Evolutionary conservation across 2,113 vertebrate genomes (phyloP).

Genomic region (Litocranius walleri): DNA sequence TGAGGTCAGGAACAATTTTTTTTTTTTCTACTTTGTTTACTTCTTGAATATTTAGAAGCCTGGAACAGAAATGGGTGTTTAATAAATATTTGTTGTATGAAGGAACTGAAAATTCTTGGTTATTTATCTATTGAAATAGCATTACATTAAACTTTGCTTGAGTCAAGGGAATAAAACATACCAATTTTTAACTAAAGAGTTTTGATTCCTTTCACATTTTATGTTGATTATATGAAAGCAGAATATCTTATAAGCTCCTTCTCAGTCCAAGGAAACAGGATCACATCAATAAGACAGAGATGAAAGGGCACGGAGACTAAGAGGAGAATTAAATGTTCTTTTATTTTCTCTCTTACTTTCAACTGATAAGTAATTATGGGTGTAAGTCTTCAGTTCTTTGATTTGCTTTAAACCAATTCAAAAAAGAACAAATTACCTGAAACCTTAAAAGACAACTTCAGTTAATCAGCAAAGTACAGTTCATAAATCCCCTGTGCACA

Average conservation of each 20-base stretch:
- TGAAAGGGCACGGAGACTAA: conserved; percentile 24
- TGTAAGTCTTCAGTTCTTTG: conserved; percentile 46
- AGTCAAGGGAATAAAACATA: conserved; percentile 25
- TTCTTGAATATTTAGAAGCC: neutral
- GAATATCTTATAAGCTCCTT: conserved; percentile 38
- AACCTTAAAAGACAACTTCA: conserved; percentile 6
- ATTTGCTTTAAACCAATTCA: conserved; percentile 52
- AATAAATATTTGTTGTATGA: neutral
- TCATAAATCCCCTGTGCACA: neutral
- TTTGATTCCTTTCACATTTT: conserved; percentile 41
- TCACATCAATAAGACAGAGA: conserved; percentile 26
- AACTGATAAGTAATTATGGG: conserved; percentile 53
- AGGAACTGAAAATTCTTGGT: neutral
- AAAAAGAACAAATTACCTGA: conserved; percentile 47
- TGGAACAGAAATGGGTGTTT: neutral
- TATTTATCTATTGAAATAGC: conserved; percentile 23
- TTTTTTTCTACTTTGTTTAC: neutral
- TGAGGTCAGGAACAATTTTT: neutral
- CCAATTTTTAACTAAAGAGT: conserved; percentile 22
- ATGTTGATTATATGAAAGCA: conserved; percentile 46
- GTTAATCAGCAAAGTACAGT: conserved; percentile 12
- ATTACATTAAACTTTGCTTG: conserved; percentile 26
- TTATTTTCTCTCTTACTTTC: conserved; percentile 40
- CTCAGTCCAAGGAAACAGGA: conserved; percentile 29
- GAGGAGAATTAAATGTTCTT: conserved; percentile 21